Evolutionary conservation across 2,113 vertebrate genomes (phyloP).

Genomic region (Pholis gunnellus): DNA sequence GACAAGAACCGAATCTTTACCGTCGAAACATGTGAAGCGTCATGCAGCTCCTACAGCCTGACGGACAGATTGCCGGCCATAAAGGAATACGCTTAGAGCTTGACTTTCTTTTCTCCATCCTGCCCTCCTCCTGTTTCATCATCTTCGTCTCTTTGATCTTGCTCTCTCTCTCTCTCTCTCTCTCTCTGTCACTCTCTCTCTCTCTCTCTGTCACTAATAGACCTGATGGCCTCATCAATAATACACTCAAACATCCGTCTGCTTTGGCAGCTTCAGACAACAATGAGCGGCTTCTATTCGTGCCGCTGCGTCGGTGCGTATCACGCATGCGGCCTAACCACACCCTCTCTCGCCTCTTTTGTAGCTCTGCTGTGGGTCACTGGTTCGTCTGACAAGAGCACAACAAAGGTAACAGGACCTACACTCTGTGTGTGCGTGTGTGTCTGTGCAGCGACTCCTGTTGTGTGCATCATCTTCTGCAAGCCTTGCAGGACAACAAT

Average conservation of each 20-base stretch:
- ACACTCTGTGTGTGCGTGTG: conserved; percentile 18
- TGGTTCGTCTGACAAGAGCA: conserved; percentile 42
- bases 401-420: conserved; percentile 47
- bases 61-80: background rate
- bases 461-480: background rate
- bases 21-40: background rate
- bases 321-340: conserved; percentile 7
- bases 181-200: conserved; percentile 23
- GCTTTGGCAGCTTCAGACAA: conserved; percentile 50
- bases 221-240: conserved; percentile 75
- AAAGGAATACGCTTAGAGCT: background rate
- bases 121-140: conserved; percentile 1
- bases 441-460: conserved; percentile 7
- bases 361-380: conserved; percentile 42
- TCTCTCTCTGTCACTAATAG: conserved; percentile 45
- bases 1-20: background rate
- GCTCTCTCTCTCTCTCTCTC: background rate
- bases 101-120: background rate
- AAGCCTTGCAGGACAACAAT: background rate
- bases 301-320: background rate
- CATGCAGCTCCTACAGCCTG: background rate
- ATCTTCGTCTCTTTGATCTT: background rate
- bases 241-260: conserved; percentile 63
- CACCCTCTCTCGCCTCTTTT: conserved; percentile 21
- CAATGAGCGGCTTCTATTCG: conserved; percentile 45